These are phyloP conservation scores for Lasioglossum figueresi DNA, from an alignment of 2,888 invertebrate species.

Conservation along the genomic window DNA sequence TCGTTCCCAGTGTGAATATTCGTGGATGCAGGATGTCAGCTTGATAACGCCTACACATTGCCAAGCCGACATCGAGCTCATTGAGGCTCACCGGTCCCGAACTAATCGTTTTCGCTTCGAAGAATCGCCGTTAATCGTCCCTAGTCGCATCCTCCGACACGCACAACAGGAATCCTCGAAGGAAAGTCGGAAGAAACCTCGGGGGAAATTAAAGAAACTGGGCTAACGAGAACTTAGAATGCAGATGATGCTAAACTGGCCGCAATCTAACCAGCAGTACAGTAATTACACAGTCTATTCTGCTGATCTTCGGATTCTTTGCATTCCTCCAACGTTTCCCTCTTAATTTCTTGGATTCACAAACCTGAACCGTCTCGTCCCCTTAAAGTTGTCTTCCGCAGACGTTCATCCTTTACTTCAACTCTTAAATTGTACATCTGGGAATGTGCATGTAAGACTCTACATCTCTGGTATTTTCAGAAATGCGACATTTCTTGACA, in stretches of 20 bases:
- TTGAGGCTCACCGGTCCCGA: neutral
- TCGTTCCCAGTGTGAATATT: neutral
- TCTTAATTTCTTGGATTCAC: neutral
- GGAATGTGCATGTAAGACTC: neutral
- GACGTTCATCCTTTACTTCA: neutral
- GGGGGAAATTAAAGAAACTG: conserved; percentile 9
- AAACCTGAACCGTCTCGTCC: neutral
- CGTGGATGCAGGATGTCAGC: neutral
- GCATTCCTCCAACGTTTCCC: neutral
- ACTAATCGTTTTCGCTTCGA: neutral
- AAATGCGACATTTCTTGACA: neutral
- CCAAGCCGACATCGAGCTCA: neutral
- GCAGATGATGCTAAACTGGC: neutral
- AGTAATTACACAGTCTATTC: neutral
- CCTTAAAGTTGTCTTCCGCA: neutral
- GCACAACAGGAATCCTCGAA: neutral
- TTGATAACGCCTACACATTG: neutral
- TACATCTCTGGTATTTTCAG: neutral
- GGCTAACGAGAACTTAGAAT: neutral
- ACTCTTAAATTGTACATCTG: neutral
- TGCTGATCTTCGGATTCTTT: neutral
- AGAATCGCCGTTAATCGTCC: neutral
- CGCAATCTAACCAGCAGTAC: neutral
- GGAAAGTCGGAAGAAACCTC: neutral
- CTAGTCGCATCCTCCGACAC: neutral